Evolutionary conservation across 2,113 vertebrate genomes (phyloP).

Genomic region (Macaca fascicularis): DNA sequence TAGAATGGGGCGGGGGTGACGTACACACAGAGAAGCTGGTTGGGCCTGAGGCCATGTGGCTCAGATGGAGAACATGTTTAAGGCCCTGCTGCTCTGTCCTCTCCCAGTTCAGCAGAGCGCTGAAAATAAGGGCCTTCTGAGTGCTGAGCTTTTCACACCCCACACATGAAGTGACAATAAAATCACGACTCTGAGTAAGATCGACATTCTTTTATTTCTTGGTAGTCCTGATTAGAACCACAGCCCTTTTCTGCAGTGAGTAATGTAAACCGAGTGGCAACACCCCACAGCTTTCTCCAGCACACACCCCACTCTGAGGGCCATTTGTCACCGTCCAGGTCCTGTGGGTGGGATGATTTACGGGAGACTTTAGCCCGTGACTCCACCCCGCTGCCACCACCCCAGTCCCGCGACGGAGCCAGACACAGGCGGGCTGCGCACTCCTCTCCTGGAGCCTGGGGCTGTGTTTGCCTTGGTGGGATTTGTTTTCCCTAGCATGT

Average conservation of each 20-base stretch:
- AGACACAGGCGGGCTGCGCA: too few relatives aligned
- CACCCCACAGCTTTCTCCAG: accelerated
- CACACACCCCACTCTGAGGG: accelerated
- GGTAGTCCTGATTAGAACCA: not conserved
- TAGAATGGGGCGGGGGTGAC: accelerated
- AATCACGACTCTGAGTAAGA: not conserved
- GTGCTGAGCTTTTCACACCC: not conserved
- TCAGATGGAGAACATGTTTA: accelerated
- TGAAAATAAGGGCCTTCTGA: not conserved
- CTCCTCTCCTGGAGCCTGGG: slow-evolving; percentile 30
- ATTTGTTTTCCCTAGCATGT: slow-evolving; percentile 73
- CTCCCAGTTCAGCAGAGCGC: not conserved
- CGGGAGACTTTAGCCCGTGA: not conserved
- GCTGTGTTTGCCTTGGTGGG: slow-evolving; percentile 68
- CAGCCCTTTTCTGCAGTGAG: accelerated
- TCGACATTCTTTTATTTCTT: accelerated
- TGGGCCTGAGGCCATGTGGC: not conserved
- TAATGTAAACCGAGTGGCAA: accelerated
- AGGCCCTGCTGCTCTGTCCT: not conserved
- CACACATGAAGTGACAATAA: too few relatives aligned
- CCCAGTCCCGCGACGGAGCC: too few relatives aligned
- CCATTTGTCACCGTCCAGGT: not conserved
- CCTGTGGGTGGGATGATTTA: not conserved
- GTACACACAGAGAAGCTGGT: not conserved
- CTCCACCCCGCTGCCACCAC: too few relatives aligned